Evolutionary conservation across 2,797 vertebrate species (phyloP), one percentile per base, ranked within the genome.

Genomic region (Acanthurus leucopareius): DNA sequence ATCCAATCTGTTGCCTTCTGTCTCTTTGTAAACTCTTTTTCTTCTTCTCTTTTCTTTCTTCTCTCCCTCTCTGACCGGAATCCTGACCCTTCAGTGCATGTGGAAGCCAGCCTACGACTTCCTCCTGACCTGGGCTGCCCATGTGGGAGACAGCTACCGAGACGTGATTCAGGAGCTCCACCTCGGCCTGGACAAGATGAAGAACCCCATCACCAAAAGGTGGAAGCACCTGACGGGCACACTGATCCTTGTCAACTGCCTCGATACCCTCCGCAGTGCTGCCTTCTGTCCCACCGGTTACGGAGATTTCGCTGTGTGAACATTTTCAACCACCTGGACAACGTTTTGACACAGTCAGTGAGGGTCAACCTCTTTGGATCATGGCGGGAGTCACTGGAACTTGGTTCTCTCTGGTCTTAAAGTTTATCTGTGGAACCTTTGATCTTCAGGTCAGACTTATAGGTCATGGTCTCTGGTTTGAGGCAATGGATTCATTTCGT

Each of bases 61-160:
- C 17, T 38, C 10, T 58, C 19, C 28, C 10, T 58, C 19, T 63
- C 6, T 45, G 14, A 45, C 5, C 15, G 7, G 15, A 1, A 11
- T 32, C 25, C 54, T 40, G 0, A 25, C 19, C 69, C 20, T 57
- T 25, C 87, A 98, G 98, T 97, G 97, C 82, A 99, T 99, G 98
- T 99, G 98, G 98, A 99, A 99, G 78, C 98, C 98, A 0, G 98
- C 98, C 0, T 99, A 98, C 0, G 98, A 99, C 91, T 99, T 99
- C 86, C 94, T 99, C 68, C 92, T 99, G 49, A 99, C 97, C 0
- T 99, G 98, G 98, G 97, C 98, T 5, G 95, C 96, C 56, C 97
- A 98, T 84, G 90, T 99, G 0, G 98, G 98, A 0, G 98, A 99
- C 91, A 99, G 98, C 93, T 99, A 99, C 91, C 93, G 98, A 0